A percentile compares a stretch with the other conserved stretches of the same genome.
Evolutionary conservation across 2,888 invertebrate species (phyloP).

Genomic region (Gibbula magus): DNA sequence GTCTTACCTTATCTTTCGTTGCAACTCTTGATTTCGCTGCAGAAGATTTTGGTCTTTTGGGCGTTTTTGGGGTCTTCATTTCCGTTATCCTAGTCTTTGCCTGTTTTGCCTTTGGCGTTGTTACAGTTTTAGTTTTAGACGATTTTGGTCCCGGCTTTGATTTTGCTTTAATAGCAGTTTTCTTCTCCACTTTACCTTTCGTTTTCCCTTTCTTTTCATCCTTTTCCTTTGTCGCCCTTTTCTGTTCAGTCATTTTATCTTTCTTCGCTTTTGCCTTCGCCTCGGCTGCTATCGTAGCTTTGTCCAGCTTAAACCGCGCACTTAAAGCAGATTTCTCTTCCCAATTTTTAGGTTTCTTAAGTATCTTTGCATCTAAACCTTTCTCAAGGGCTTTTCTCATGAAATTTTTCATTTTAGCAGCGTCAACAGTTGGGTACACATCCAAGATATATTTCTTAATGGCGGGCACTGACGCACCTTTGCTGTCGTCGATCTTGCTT

Average conservation of each 20-base stretch:
- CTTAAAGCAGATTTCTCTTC: constrained; percentile 44
- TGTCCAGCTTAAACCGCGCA: constrained; percentile 49
- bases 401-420: constrained; percentile 38
- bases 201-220: constrained; percentile 10
- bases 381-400: constrained; percentile 52
- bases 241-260: constrained; percentile 27
- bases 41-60: constrained; percentile 8
- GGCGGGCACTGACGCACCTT: constrained; percentile 54
- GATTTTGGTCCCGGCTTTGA: constrained; percentile 31
- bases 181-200: background rate
- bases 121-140: constrained; percentile 30
- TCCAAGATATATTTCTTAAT: constrained; percentile 56
- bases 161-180: constrained; percentile 42
- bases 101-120: constrained; percentile 26
- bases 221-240: background rate
- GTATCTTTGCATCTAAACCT: constrained; percentile 45
- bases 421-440: constrained; percentile 50
- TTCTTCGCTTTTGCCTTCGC: constrained; percentile 32
- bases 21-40: constrained; percentile 1
- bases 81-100: constrained; percentile 27
- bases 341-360: constrained; percentile 47
- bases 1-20: background rate
- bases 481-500: constrained; percentile 41
- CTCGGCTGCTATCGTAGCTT: constrained; percentile 39
- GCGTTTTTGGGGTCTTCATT: constrained; percentile 26